phyloP scores from a whole-genome alignment of 2,113 vertebrate genomes.

The Cygnus atratus region DNA sequence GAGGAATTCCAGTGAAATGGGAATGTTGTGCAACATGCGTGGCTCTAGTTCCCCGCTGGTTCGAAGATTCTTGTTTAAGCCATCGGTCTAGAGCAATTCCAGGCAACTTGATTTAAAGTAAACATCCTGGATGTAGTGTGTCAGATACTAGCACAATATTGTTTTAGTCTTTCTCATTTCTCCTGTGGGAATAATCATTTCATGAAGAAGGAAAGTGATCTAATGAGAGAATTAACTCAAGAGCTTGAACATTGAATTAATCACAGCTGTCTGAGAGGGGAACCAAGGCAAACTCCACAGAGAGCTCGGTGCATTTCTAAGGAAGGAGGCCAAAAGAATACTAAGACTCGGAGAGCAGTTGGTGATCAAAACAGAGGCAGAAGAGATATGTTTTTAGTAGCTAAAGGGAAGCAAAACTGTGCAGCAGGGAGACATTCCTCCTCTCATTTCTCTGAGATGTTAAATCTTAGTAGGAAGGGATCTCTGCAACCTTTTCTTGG shows the following conservation, averaged over 20 bases:
- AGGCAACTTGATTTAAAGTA: slow-evolving; percentile 59
- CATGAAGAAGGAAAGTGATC: slow-evolving; percentile 67
- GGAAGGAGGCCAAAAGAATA: slow-evolving; percentile 34
- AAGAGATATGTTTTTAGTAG: background rate
- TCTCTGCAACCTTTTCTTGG: background rate
- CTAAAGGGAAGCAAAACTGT: background rate
- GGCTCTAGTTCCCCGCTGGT: background rate
- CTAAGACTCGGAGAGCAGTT: background rate
- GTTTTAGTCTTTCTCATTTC: slow-evolving; percentile 52
- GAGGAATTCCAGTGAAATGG: slow-evolving; percentile 13
- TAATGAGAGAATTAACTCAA: slow-evolving; percentile 68
- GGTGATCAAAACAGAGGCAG: slow-evolving; percentile 25
- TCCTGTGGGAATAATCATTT: slow-evolving; percentile 61
- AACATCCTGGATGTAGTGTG: slow-evolving; percentile 59
- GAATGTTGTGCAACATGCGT: background rate
- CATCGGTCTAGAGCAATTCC: slow-evolving; percentile 36
- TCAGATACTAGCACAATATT: slow-evolving; percentile 48
- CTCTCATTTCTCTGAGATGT: background rate
- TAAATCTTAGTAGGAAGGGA: background rate
- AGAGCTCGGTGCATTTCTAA: slow-evolving; percentile 46
- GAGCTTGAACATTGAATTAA: slow-evolving; percentile 59
- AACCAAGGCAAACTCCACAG: slow-evolving; percentile 51
- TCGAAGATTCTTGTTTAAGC: slow-evolving; percentile 33
- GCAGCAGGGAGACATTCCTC: background rate
- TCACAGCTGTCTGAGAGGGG: slow-evolving; percentile 65